Conservation (phyloP, 2,888 invertebrate species). For the Andrena bicolor region DNA sequence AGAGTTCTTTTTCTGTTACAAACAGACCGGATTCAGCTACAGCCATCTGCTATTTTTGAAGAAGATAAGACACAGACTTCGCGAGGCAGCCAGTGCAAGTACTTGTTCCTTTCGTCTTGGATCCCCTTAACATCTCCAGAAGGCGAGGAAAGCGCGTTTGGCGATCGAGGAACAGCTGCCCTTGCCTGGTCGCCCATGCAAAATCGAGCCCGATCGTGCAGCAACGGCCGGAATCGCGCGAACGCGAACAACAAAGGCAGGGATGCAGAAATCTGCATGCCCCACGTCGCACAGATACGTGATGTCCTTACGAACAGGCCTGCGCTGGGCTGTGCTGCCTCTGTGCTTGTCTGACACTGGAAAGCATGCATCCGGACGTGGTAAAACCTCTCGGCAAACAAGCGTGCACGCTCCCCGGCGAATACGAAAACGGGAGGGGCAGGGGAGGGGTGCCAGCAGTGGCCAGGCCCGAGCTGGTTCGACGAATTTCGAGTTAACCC, state of each 20-base stretch:
- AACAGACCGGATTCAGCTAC: constrained; percentile 14
- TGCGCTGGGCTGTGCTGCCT: background rate
- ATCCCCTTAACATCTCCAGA: background rate
- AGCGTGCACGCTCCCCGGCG: constrained; percentile 24
- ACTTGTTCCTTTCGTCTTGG: background rate
- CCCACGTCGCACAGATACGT: constrained; percentile 61
- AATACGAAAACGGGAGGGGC: constrained; percentile 46
- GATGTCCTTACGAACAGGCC: constrained; percentile 66
- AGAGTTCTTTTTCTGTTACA: background rate
- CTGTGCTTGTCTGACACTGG: constrained; percentile 60
- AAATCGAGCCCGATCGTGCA: constrained; percentile 14
- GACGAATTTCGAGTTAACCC: constrained; percentile 29
- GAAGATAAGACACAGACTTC: background rate
- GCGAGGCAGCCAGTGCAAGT: background rate
- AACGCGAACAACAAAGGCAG: constrained; percentile 41
- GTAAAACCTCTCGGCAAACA: constrained; percentile 61
- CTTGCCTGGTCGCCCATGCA: constrained; percentile 13
- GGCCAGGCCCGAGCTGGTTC: constrained; percentile 16
- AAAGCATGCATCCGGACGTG: constrained; percentile 36
- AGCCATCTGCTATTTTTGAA: background rate
- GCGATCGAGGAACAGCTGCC: constrained; percentile 21
- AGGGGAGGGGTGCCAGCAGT: background rate
- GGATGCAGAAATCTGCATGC: constrained; percentile 68
- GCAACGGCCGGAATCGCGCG: constrained; percentile 17
- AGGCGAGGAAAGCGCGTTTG: background rate